Base-by-base conservation (phyloP, 1,140 invertebrate species). In the Stenopsyche tienmushanensis region DNA sequence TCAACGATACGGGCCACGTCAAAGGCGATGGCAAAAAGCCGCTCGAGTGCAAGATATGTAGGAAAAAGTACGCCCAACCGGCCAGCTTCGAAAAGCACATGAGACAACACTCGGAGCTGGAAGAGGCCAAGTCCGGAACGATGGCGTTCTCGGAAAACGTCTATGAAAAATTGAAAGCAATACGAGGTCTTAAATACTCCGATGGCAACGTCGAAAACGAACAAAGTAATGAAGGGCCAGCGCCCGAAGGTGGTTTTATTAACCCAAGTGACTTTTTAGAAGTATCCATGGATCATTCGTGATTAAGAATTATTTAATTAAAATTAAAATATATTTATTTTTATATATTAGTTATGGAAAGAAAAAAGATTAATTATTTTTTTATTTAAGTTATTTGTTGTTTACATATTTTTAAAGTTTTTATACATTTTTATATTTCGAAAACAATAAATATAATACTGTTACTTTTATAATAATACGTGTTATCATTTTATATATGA, bases 361-460 rank as follows among this genome's bases (percentile, higher is more conserved):
- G n/a, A 63, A 39, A 66, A 20, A 41, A 63, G 29, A 66, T 64
- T 54, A 59, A 65, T 58, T 65, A 54, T 57, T 50, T 65, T 62
- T 69, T 62, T 70, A 66, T 66, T 49, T 70, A 66, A 70, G 68
- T 70, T 70, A 70, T 66, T 66, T 70, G 65, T 70, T 70, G 68
- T 62, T 62, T 60, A 70, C 21, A 59, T 64, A 64, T 64, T 45
- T 70, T 65, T 66, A 55, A 70, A 64, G 67, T 70, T 70, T 70
- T 70, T 70, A 70, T 70, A 70, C 68, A 64, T 70, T 70, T 67
- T 60, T 60, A 60, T 70, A 70, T 70, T 64, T 66, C 62, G 65
- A 15, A 66, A 64, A 58, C 68, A 66, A 69, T 70, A 70, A 70
- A 70, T 66, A 63, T 62, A 66, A 66, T 66, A 62, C 68, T 70